Percentiles rank a stretch among this genome's conserved stretches.
Evolutionary conservation across 2,797 vertebrate species (phyloP).

Genomic region (Iguana delicatissima): DNA sequence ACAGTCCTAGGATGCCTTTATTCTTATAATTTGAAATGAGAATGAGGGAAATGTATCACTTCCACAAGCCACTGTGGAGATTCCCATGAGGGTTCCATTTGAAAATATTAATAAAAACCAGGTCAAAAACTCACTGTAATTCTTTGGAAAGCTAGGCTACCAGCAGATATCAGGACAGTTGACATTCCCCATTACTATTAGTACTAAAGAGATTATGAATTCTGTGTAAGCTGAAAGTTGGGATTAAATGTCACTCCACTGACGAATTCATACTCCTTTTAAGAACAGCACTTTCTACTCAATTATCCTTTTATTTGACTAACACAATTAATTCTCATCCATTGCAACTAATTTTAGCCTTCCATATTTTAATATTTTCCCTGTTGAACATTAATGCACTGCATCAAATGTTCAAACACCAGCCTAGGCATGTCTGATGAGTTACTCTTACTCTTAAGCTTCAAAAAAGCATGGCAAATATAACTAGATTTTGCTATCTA

Average conservation of each 20-base stretch:
- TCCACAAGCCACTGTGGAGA: fast-evolving
- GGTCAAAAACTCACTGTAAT: neutral
- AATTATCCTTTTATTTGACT: neutral
- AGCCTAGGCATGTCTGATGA: neutral
- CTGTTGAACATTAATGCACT: neutral
- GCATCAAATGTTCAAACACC: neutral
- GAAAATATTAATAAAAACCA: neutral
- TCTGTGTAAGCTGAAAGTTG: neutral
- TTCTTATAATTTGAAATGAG: conserved; percentile 7
- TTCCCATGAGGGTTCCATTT: conserved; percentile 18
- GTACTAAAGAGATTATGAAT: neutral
- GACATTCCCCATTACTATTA: neutral
- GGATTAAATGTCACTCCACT: neutral
- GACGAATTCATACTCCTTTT: neutral
- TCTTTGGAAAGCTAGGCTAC: neutral
- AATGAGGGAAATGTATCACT: conserved; percentile 4
- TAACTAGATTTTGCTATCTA: neutral
- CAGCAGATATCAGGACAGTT: neutral
- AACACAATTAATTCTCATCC: neutral
- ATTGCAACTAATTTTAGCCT: neutral
- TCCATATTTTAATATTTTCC: neutral
- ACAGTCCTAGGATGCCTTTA: neutral
- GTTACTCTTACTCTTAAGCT: neutral
- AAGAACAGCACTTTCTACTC: neutral
- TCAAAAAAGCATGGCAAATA: neutral